These are phyloP conservation scores for Torymus auratus DNA, from an alignment of 2,888 invertebrate species.

Conservation along the genomic window DNA sequence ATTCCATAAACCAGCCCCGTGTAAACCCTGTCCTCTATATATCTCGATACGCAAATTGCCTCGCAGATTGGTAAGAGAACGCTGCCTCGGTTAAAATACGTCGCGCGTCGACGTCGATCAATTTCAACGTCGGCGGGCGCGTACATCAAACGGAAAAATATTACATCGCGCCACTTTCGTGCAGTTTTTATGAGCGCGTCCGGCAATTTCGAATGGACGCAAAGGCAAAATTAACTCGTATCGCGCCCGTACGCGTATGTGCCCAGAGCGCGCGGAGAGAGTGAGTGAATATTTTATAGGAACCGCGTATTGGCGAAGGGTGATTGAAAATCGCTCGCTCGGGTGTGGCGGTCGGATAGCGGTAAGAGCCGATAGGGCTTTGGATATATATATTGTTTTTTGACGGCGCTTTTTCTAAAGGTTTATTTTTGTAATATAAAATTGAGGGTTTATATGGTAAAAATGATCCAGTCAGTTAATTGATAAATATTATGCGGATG, in stretches of 20 bases:
- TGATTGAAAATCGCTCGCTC: conserved; percentile 5
- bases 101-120: conserved; percentile 51
- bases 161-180: conserved; percentile 31
- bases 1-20: conserved; percentile 32
- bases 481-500: too few species aligned
- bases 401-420: too few species aligned
- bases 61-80: conserved; percentile 50
- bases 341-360: too few species aligned
- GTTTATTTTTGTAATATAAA: too few species aligned
- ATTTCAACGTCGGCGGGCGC: conserved; percentile 41
- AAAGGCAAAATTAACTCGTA: neutral
- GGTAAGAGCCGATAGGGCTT: too few species aligned
- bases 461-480: too few species aligned
- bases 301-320: conserved; percentile 24
- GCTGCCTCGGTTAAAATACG: conserved; percentile 50
- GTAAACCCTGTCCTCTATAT: conserved; percentile 7
- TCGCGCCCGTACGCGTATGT: neutral
- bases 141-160: conserved; percentile 52
- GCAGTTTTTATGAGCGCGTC: too few species aligned
- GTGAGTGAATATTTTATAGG: neutral
- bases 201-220: too few species aligned
- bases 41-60: conserved; percentile 41
- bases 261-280: neutral
- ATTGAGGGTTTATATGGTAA: too few species aligned
- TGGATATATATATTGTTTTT: too few species aligned